Conservation (phyloP, 2,113 vertebrate species). For the Physeter macrocephalus region DNA sequence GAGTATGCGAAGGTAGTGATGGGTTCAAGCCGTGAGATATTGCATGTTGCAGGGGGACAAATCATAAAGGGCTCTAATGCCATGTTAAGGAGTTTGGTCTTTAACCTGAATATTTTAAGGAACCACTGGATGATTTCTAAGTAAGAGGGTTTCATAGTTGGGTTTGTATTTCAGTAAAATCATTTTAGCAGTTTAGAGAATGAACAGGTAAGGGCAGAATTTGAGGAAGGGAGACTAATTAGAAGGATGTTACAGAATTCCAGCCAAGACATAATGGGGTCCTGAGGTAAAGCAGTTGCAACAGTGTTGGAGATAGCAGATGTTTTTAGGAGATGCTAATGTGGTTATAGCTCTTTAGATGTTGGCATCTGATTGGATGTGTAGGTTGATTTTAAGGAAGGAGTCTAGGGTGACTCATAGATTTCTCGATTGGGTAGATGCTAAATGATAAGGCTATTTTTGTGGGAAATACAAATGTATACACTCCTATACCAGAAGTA, state of each 20-base stretch:
- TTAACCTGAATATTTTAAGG: not conserved
- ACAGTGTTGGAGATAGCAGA: not conserved
- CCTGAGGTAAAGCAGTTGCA: not conserved
- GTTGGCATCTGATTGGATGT: not conserved
- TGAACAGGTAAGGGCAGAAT: not conserved
- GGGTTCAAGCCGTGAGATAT: not conserved
- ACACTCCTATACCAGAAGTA: not conserved
- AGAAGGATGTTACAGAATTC: not conserved
- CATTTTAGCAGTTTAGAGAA: not conserved
- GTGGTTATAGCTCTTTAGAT: not conserved
- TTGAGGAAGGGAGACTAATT: not conserved
- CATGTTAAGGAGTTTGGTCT: not conserved
- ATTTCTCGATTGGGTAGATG: not conserved
- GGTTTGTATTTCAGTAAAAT: not conserved
- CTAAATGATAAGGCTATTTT: not conserved
- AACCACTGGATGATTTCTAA: not conserved
- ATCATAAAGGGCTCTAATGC: not conserved
- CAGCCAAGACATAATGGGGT: not conserved
- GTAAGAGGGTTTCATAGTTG: not conserved
- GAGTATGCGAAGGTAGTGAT: not conserved
- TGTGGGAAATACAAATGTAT: not conserved
- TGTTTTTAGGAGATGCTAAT: not conserved
- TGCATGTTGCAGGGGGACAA: not conserved
- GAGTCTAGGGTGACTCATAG: not conserved
- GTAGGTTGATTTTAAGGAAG: not conserved